These are phyloP conservation scores for Aegypius monachus DNA, from an alignment of 2,113 vertebrate species.

Conservation along the genomic window DNA sequence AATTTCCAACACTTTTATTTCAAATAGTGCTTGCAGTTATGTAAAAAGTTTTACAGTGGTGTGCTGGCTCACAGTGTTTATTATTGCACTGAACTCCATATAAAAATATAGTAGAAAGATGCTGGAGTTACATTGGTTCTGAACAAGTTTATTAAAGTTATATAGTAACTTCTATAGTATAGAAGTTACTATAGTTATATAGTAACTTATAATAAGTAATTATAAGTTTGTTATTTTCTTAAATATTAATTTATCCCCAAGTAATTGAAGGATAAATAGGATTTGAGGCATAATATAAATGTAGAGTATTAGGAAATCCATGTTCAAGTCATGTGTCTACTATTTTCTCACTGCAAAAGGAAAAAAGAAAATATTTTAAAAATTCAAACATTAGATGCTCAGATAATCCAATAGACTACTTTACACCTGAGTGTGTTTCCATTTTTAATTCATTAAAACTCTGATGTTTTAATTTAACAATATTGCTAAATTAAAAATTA, in stretches of 20 bases:
- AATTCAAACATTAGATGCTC: neutral
- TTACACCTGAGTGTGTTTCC: neutral
- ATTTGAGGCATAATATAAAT: neutral
- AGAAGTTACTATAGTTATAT: too few species aligned
- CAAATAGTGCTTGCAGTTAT: neutral
- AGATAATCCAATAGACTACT: neutral
- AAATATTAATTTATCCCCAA: neutral
- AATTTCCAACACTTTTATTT: neutral
- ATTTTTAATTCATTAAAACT: neutral
- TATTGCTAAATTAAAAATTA: neutral
- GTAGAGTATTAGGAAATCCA: neutral
- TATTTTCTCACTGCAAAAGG: neutral
- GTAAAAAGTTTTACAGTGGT: neutral
- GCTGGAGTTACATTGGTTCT: neutral
- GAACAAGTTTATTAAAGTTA: neutral
- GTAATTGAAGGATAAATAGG: neutral
- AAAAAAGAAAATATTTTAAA: neutral
- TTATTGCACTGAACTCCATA: neutral
- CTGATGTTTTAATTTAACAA: neutral
- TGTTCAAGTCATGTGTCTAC: neutral
- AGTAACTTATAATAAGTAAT: too few species aligned
- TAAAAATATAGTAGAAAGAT: neutral
- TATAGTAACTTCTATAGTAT: too few species aligned
- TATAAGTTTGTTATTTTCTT: neutral
- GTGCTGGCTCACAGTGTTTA: neutral